phyloP scores from a whole-genome alignment of 2,888 invertebrate genomes.

The Mythimna pallens region DNA sequence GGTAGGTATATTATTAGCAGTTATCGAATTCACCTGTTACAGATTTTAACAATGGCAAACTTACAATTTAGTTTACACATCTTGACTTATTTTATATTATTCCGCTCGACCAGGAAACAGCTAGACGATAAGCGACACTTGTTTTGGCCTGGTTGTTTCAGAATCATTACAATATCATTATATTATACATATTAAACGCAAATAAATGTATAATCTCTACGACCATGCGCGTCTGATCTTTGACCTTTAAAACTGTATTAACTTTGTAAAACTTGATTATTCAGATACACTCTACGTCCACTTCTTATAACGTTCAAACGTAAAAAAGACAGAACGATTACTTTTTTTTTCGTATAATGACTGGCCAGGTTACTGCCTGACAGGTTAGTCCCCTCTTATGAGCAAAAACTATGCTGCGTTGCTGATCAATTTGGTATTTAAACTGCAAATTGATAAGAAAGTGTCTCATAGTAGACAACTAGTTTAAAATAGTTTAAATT shows the following conservation, averaged over 20 bases:
- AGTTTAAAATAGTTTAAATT: too few species aligned
- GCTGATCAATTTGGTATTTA: neutral
- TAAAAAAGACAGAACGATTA: neutral
- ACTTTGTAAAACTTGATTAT: slow-evolving; percentile 36
- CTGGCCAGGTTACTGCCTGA: too few species aligned
- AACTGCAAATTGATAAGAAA: neutral
- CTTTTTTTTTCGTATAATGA: neutral
- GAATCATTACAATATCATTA: neutral
- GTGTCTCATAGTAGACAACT: too few species aligned
- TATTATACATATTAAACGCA: slow-evolving; percentile 21
- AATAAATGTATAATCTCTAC: slow-evolving; percentile 22
- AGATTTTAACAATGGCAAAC: neutral
- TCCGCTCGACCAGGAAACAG: slow-evolving; percentile 4
- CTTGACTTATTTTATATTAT: too few species aligned
- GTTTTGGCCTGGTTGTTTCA: slow-evolving; percentile 5
- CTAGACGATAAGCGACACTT: slow-evolving; percentile 18
- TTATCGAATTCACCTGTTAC: neutral
- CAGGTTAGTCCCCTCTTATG: neutral
- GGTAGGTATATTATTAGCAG: neutral
- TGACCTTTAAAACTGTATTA: slow-evolving; percentile 40
- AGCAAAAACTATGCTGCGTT: neutral
- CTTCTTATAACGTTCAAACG: neutral
- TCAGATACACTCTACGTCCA: neutral
- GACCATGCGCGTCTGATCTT: slow-evolving; percentile 20
- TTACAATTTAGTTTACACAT: neutral